Evolutionary conservation across 2,888 invertebrate genomes (phyloP), one percentile per base, ranked within the genome.

Genomic region (Plebejus argus): DNA sequence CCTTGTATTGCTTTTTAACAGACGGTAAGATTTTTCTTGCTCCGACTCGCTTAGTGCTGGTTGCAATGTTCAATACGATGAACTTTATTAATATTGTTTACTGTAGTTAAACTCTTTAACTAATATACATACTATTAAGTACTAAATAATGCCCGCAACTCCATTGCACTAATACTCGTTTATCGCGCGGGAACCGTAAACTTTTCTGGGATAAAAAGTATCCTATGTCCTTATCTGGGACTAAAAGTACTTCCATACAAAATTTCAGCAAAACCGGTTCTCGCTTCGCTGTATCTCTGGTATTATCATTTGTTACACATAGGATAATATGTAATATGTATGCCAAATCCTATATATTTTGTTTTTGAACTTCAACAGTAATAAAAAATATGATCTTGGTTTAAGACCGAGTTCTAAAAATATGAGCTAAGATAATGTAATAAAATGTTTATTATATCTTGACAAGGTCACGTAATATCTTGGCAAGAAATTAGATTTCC

Each of bases 401-500:
- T 49, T 49, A 49, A 15, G 15, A 49, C 12, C 89, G 89, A 89
- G 87, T 90, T 91, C 88, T 88, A 89, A 91, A 91, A 89, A 53
- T 15, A 49, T 23, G 23, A n/a, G 91, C 90, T 89, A 87, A 90
- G 89, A 91, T 93, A 91, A 92, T 93, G 92, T 91, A 90, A 92
- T 92, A 93, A 91, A 91, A 90, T 86, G 91, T 90, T 74, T 74
- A 74, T 92, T 91, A 91, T 92, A 93, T 92, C 91, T 91, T 91
- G 86, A 88, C 87, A 87, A 91, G 92, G 93, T 93, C 93, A 93
- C 93, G 93, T 93, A 92, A 92, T 90, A 89, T 90, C 91, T 91
- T 89, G 87, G 90, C 91, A 87, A 86, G 89, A 90, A 93, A 93
- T 93, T 93, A 93, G 91, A 93, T 93, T 93, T 91, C 92, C 93